phyloP scores from a whole-genome alignment of 1,140 invertebrate genomes.

The Colletes gigas region DNA sequence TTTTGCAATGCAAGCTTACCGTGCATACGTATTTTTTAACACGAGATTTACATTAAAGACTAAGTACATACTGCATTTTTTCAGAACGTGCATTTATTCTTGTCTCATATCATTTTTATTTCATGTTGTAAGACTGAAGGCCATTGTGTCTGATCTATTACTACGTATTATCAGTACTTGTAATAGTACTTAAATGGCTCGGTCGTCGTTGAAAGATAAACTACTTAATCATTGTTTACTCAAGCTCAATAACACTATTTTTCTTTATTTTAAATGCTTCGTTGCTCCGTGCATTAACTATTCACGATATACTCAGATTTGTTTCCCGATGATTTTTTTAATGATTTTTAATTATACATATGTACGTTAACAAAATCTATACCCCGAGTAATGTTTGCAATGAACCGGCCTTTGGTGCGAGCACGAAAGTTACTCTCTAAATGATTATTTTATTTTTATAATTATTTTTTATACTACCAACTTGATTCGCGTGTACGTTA shows the following conservation, averaged over 20 bases:
- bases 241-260: neutral
- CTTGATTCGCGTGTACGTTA: neutral
- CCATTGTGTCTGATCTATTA: conserved; percentile 46
- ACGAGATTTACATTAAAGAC: conserved; percentile 58
- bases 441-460: conserved; percentile 3
- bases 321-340: neutral
- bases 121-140: conserved; percentile 56
- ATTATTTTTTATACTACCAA: neutral
- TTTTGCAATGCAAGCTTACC: conserved; percentile 43
- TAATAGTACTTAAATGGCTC: conserved; percentile 49
- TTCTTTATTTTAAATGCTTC: neutral
- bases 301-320: neutral
- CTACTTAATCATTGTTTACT: conserved; percentile 19
- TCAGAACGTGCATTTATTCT: conserved; percentile 47
- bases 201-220: conserved; percentile 30
- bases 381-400: neutral
- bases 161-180: conserved; percentile 38
- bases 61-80: conserved; percentile 26
- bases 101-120: conserved; percentile 37
- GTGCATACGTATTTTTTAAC: conserved; percentile 55
- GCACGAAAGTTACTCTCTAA: conserved; percentile 8
- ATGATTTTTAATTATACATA: neutral
- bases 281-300: neutral
- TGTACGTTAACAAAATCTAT: neutral
- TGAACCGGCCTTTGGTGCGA: conserved; percentile 28